A percentile compares a stretch with the other conserved stretches of the same genome.
These are phyloP conservation scores for Drosophila percnosoma DNA, from an alignment of 2,888 invertebrate genomes.

Conservation along the genomic window DNA sequence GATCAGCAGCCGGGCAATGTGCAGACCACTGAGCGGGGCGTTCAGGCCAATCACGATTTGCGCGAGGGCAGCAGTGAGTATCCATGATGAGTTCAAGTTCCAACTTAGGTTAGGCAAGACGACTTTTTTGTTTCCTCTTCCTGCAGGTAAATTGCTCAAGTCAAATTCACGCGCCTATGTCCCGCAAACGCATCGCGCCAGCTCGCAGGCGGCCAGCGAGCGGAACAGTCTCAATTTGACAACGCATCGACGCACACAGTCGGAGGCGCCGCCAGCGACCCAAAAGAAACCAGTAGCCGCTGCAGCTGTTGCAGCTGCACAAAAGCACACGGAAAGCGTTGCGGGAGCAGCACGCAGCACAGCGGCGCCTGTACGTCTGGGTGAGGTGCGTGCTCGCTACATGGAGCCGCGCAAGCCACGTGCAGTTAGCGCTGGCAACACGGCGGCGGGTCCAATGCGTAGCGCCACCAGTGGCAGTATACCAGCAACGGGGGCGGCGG, in stretches of 20 bases:
- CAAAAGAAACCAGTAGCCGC: slow-evolving; percentile 43
- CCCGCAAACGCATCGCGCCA: slow-evolving; percentile 74
- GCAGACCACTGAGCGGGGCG: slow-evolving; percentile 57
- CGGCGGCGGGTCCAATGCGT: slow-evolving; percentile 71
- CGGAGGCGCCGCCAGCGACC: slow-evolving; percentile 79
- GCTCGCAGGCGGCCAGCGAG: slow-evolving; percentile 71
- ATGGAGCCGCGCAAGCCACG: slow-evolving; percentile 86
- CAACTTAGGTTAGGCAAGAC: background rate
- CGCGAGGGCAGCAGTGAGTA: slow-evolving; percentile 80
- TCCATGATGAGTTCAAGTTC: background rate
- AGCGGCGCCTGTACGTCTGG: slow-evolving; percentile 52
- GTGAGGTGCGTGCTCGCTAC: slow-evolving; percentile 87
- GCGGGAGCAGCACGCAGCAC: slow-evolving; percentile 3
- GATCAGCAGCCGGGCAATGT: slow-evolving; percentile 55
- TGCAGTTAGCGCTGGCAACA: slow-evolving; percentile 23
- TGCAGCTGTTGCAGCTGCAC: background rate
- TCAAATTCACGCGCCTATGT: slow-evolving; percentile 83
- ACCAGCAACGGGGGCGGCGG: slow-evolving; percentile 56
- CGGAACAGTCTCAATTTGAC: slow-evolving; percentile 62
- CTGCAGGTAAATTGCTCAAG: slow-evolving; percentile 82
- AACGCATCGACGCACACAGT: slow-evolving; percentile 83
- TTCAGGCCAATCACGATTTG: slow-evolving; percentile 74
- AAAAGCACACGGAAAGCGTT: background rate
- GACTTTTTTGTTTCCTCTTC: background rate
- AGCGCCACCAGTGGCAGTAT: slow-evolving; percentile 83